Conservation (phyloP, 2,113 vertebrate species). For the Taxidea taxus region DNA sequence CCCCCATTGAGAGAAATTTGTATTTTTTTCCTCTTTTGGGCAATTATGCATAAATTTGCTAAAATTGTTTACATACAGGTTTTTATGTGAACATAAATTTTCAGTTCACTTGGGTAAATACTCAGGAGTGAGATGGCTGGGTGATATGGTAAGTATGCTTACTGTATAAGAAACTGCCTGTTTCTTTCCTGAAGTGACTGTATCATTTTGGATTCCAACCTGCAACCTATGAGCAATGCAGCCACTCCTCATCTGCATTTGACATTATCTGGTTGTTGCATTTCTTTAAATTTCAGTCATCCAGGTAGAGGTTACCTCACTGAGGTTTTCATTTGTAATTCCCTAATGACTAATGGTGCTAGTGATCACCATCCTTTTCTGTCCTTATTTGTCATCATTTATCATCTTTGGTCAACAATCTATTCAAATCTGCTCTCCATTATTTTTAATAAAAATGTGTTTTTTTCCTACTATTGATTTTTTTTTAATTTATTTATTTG, state of each 20-base stretch:
- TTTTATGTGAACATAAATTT: background rate
- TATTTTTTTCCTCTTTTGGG: background rate
- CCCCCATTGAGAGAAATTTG: background rate
- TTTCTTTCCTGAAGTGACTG: background rate
- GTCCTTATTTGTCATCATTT: background rate
- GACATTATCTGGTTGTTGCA: background rate
- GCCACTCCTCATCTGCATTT: background rate
- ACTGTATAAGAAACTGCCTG: background rate
- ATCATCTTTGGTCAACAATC: background rate
- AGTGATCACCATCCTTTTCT: background rate
- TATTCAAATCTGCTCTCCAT: background rate
- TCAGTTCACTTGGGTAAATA: background rate
- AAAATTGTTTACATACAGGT: background rate
- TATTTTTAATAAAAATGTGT: background rate
- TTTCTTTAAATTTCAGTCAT: background rate
- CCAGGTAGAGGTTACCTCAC: background rate
- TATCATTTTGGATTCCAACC: background rate
- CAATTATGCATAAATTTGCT: background rate
- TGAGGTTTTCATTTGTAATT: background rate
- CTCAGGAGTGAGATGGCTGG: background rate
- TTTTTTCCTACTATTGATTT: background rate
- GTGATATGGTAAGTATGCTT: background rate
- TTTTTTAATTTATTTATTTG: too few species aligned
- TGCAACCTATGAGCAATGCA: fast-evolving
- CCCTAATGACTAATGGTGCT: background rate